Conservation (phyloP, 2,888 invertebrate species). For the Cephus sareptanus region DNA sequence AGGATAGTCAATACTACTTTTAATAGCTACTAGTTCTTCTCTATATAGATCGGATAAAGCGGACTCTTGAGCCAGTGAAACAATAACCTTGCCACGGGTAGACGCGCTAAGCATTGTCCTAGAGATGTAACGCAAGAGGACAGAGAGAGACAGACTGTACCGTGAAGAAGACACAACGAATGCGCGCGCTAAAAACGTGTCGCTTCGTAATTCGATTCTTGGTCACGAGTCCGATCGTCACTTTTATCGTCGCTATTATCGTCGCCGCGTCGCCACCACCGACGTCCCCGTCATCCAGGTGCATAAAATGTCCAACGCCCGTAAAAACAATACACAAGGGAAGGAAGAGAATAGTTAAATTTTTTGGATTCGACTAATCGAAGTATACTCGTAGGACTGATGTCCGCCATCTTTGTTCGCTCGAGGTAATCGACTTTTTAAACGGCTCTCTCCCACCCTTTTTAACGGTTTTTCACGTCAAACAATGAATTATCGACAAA, state of each 20-base stretch:
- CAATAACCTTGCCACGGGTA: background rate
- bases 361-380: background rate
- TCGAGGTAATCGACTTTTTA: background rate
- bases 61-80: background rate
- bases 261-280: conserved; percentile 23
- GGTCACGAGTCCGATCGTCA: conserved; percentile 47
- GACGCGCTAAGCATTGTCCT: background rate
- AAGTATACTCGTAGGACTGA: background rate
- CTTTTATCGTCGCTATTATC: conserved; percentile 43
- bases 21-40: background rate
- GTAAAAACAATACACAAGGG: background rate
- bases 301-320: background rate
- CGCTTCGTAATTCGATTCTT: conserved; percentile 47
- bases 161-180: background rate
- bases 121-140: background rate
- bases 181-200: conserved; percentile 23
- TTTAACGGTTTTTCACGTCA: background rate
- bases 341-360: background rate
- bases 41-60: background rate
- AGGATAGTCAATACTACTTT: background rate
- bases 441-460: background rate
- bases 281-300: background rate
- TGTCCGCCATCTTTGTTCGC: background rate
- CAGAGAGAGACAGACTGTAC: background rate
- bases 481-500: background rate